Evolutionary conservation across 1,140 invertebrate species (phyloP).

Genomic region (Rhopalosiphum maidis): DNA sequence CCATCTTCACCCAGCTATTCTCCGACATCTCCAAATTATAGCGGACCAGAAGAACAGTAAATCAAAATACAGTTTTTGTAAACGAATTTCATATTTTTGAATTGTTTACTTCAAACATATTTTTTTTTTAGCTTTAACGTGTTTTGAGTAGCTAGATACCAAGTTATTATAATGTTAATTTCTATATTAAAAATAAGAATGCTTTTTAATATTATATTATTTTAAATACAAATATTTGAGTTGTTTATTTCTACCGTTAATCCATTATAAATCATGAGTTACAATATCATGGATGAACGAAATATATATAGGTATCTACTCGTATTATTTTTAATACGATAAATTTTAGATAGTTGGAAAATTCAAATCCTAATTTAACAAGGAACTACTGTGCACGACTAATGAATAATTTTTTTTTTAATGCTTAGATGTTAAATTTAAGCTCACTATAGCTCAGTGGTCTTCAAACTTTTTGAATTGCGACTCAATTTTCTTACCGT

Average conservation of each 20-base stretch:
- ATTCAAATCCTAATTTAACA: neutral
- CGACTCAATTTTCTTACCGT: too few species aligned
- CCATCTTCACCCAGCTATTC: constrained; percentile 85
- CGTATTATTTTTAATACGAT: neutral
- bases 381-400: neutral
- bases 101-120: neutral
- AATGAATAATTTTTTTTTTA: neutral
- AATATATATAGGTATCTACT: neutral
- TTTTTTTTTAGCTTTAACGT: neutral
- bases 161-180: neutral
- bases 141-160: neutral
- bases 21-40: constrained; percentile 76
- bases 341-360: neutral
- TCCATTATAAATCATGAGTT: neutral
- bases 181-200: neutral
- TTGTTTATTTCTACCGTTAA: neutral
- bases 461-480: too few species aligned
- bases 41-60: constrained; percentile 42
- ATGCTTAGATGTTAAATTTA: neutral
- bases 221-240: neutral
- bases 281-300: neutral
- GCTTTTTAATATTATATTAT: neutral
- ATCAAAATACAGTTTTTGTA: neutral
- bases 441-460: neutral
- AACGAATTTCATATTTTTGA: neutral